Base-by-base conservation (phyloP, 2,888 invertebrate genomes). In the Apotomis capreana region DNA sequence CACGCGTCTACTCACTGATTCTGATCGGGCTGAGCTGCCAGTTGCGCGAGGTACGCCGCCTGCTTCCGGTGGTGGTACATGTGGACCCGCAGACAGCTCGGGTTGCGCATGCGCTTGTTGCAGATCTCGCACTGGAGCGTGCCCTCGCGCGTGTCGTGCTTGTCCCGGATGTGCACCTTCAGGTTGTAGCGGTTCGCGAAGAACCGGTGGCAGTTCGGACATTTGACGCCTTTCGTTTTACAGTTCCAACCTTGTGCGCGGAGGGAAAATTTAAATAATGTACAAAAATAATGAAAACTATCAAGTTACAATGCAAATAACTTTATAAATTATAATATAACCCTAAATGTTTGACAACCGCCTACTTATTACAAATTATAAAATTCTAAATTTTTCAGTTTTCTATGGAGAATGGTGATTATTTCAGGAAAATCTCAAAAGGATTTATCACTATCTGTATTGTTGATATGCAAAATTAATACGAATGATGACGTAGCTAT, bases 161-260 rank as follows among this genome's bases (percentile, higher is more conserved):
- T 96, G 86, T 96, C 96, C 44, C 95, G 92, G 61, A 96, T 95
- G 83, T 96, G 96, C 54, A 96, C 94, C 85, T 96, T 96, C 81
- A 96, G 88, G 86, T 96, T 96, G 90, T 95, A 95, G 5, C 95
- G 94, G 85, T 95, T 95, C 70, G 94, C 95, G 84, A 95, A 95
- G 87, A 94, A 94, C 79, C 95, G 91, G 80, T 94, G 94, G 84
- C 95, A 95, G 75, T 94, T 94, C 0, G 94, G 94, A 80, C 95
- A 95, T 81, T 94, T 94, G n/a, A 95, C 95, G 74, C 94, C 94
- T 44, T 93, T 93, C 62, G 89, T 85, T 80, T 92, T 92, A 80
- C 91, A 91, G 79, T 92, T 92, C 91, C 91, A 92, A 68, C 91
- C 92, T 88, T 74, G 15, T 36, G 3, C 13, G 46, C 52, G 69